Conservation (phyloP, 2,113 vertebrate species). For the Thunnus thynnus region DNA sequence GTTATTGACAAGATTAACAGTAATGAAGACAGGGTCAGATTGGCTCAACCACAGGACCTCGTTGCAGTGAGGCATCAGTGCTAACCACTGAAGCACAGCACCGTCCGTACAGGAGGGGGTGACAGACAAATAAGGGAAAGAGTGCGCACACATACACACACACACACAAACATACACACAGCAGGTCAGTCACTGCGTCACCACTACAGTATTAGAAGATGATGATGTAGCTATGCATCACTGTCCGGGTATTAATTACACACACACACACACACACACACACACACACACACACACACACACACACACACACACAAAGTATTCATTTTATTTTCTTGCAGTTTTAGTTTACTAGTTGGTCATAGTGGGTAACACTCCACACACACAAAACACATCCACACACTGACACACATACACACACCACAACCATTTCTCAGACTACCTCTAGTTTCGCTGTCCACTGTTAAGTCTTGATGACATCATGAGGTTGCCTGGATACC, state of each 20-base stretch:
- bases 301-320: not conserved
- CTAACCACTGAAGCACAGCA: not conserved
- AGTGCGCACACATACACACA: not conserved
- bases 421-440: constrained; percentile 30
- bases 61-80: not conserved
- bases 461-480: constrained; percentile 50
- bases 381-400: not conserved
- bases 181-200: not conserved
- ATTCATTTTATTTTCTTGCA: too few relatives aligned
- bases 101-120: too few relatives aligned
- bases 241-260: not conserved
- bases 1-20: too few relatives aligned
- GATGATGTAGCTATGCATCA: not conserved
- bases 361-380: too few relatives aligned
- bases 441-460: constrained; percentile 54
- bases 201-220: not conserved
- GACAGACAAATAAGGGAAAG: too few relatives aligned
- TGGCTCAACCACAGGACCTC: not conserved
- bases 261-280: not conserved
- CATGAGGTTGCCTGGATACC: constrained; percentile 60
- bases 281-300: constrained; percentile 14
- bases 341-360: too few relatives aligned
- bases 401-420: not conserved
- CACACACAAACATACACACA: not conserved
- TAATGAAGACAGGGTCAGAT: not conserved